Percentiles rank a stretch among this genome's conserved stretches.
These are phyloP conservation scores for Chloropsis cyanopogon DNA, from an alignment of 2,113 vertebrate genomes.

Conservation along the genomic window DNA sequence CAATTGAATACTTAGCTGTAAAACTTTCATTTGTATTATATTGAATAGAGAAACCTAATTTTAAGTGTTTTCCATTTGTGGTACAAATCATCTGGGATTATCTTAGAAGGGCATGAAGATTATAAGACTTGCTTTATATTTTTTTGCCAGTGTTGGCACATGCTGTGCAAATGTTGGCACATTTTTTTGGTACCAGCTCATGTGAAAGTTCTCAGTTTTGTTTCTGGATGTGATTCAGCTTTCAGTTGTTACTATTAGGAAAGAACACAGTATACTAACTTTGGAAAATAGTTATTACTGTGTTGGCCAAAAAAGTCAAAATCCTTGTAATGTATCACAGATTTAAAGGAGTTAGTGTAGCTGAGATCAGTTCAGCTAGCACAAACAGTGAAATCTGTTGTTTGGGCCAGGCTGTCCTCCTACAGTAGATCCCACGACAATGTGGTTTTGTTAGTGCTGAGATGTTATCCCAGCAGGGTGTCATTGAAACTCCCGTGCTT, in stretches of 20 bases:
- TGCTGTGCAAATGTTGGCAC: background rate
- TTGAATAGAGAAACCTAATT: background rate
- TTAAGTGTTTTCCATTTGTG: background rate
- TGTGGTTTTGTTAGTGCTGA: background rate
- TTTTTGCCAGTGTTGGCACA: background rate
- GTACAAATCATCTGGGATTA: background rate
- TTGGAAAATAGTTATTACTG: conserved; percentile 3
- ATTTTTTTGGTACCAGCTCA: background rate
- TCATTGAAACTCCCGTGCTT: background rate
- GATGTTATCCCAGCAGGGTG: background rate
- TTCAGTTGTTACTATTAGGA: background rate
- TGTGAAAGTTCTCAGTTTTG: background rate
- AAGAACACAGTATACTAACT: conserved; percentile 15
- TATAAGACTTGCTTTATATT: background rate
- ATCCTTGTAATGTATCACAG: background rate
- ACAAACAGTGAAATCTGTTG: background rate
- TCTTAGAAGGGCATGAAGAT: background rate
- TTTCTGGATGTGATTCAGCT: background rate
- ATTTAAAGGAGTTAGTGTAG: background rate
- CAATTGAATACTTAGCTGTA: background rate
- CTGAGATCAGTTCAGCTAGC: background rate
- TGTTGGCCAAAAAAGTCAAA: background rate
- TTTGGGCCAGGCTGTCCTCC: background rate
- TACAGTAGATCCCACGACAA: background rate
- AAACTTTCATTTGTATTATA: background rate